Conservation (phyloP, 2,113 vertebrate genomes). For the Actinemys pallida region DNA sequence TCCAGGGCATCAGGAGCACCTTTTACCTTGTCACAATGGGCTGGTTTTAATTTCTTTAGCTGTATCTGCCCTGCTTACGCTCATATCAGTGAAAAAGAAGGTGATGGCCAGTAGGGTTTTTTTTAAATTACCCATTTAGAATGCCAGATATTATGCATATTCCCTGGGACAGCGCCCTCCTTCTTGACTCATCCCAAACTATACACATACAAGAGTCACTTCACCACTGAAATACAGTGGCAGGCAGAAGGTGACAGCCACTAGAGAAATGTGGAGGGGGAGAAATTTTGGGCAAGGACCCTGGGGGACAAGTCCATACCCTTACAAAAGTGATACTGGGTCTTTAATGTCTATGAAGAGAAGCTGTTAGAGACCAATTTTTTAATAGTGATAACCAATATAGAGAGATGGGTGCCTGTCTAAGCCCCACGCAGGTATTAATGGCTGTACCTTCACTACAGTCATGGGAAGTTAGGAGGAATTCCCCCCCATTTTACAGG, state of each 20-base stretch:
- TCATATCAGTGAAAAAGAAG: not conserved
- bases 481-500: not conserved
- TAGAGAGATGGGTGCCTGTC: not conserved
- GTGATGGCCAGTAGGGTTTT: not conserved
- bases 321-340: not conserved
- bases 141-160: not conserved
- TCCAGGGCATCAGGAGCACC: not conserved
- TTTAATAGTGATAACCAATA: not conserved
- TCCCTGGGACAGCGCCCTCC: not conserved
- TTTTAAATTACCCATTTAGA: not conserved
- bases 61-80: no score
- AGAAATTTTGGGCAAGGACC: not conserved
- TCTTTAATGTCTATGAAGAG: not conserved
- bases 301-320: not conserved
- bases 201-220: not conserved
- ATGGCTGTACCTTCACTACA: not conserved
- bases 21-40: not conserved
- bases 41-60: not conserved
- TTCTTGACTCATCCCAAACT: not conserved
- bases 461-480: not conserved
- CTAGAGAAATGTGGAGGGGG: not conserved
- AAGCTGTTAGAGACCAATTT: not conserved
- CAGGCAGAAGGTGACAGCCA: not conserved
- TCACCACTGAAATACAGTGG: not conserved
- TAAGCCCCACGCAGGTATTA: not conserved